These are phyloP conservation scores for Helleia helle DNA, from an alignment of 2,888 invertebrate genomes.

Conservation along the genomic window DNA sequence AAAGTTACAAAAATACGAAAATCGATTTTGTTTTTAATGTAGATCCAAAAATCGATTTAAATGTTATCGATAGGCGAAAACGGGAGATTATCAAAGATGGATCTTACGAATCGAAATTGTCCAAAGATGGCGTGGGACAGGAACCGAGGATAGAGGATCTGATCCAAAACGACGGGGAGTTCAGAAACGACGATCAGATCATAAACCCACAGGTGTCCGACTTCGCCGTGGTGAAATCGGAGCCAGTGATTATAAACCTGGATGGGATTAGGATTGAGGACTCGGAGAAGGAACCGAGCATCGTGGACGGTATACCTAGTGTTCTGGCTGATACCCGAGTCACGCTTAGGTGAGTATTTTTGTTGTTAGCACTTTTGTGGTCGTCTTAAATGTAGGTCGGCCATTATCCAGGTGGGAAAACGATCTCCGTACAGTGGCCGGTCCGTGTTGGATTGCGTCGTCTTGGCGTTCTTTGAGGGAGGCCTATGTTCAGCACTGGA, in stretches of 20 bases:
- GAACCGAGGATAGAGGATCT: conserved; percentile 13
- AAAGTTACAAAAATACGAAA: not conserved
- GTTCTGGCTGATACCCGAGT: conserved; percentile 76
- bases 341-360: conserved; percentile 65
- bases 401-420: no score
- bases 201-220: conserved; percentile 23
- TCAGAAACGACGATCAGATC: conserved; percentile 13
- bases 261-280: conserved; percentile 75
- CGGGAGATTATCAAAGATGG: conserved; percentile 20
- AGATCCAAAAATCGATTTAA: conserved; percentile 1
- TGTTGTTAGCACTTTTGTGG: no score
- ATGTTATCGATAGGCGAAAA: conserved; percentile 15
- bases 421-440: no score
- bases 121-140: conserved; percentile 12
- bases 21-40: conserved; percentile 3
- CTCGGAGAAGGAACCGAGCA: conserved; percentile 70
- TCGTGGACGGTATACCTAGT: conserved; percentile 77
- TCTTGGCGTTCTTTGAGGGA: no score
- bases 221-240: conserved; percentile 29
- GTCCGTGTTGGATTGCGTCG: no score
- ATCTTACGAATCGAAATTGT: conserved; percentile 11
- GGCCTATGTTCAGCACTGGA: no score
- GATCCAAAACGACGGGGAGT: conserved; percentile 13
- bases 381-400: no score
- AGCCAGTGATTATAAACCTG: conserved; percentile 34